Conservation (phyloP, 1,140 invertebrate genomes). For the Aphaenogaster ashmeadi region DNA sequence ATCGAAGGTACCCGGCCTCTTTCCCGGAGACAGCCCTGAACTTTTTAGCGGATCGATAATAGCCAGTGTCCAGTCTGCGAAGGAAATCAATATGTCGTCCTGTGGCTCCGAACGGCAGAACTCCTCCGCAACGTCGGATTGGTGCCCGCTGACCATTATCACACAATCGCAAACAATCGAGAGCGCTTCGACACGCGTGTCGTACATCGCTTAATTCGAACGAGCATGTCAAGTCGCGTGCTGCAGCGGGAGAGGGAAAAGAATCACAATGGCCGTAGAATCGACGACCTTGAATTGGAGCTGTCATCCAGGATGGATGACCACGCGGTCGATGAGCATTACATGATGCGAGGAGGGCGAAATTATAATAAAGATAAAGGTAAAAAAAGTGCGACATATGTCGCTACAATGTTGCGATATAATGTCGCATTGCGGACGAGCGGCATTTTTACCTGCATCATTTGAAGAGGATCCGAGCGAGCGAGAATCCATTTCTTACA, state of each 20-base stretch:
- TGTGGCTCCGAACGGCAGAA: constrained; percentile 77
- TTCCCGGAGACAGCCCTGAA: constrained; percentile 81
- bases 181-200: constrained; percentile 10
- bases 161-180: constrained; percentile 36
- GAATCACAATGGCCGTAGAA: constrained; percentile 33
- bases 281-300: constrained; percentile 41
- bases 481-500: neutral
- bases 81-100: constrained; percentile 83
- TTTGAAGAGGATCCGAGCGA: neutral
- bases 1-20: constrained; percentile 34
- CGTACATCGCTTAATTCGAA: constrained; percentile 11
- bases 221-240: constrained; percentile 8
- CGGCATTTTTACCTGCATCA: neutral
- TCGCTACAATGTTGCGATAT: neutral
- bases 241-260: constrained; percentile 19
- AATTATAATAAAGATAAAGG: constrained; percentile 48
- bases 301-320: constrained; percentile 60
- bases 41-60: constrained; percentile 84
- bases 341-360: constrained; percentile 11
- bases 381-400: neutral
- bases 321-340: constrained; percentile 49
- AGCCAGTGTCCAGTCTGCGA: constrained; percentile 79
- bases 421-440: constrained; percentile 52
- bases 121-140: constrained; percentile 68
- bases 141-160: constrained; percentile 62